These are phyloP conservation scores for Mormoops blainvillei DNA, from an alignment of 2,113 vertebrate genomes.

Conservation along the genomic window DNA sequence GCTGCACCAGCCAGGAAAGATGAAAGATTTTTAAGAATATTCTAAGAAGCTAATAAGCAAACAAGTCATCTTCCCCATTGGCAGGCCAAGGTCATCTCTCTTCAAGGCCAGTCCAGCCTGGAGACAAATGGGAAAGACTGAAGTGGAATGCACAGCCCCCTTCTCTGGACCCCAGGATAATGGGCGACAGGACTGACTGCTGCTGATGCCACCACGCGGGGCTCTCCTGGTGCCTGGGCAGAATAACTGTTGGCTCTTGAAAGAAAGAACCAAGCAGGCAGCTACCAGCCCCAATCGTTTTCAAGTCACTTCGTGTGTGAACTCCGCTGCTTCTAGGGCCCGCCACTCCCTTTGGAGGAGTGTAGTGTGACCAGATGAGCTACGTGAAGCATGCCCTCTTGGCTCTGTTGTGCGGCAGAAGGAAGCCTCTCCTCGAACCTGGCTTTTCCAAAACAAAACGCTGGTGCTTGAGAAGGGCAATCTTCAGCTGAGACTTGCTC, in stretches of 20 bases:
- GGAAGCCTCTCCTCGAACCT: neutral
- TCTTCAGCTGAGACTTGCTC: neutral
- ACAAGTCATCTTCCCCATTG: neutral
- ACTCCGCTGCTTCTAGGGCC: neutral
- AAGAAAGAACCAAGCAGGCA: neutral
- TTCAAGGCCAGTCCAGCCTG: neutral
- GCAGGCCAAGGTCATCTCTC: neutral
- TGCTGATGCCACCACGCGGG: rapidly evolving
- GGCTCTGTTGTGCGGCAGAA: neutral
- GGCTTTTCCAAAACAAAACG: neutral
- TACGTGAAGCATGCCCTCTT: neutral
- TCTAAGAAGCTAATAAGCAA: neutral
- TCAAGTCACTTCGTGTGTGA: neutral
- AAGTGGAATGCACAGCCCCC: neutral
- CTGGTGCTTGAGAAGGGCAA: neutral
- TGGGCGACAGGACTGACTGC: neutral
- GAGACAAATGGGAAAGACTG: neutral
- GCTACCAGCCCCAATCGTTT: neutral
- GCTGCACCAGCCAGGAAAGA: no score
- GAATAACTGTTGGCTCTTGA: neutral
- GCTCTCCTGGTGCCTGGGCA: neutral
- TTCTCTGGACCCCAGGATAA: neutral
- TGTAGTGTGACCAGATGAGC: neutral
- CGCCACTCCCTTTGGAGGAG: neutral
- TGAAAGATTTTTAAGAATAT: neutral